These are phyloP conservation scores for Sus cebifrons DNA, from an alignment of 2,797 vertebrate species.

Conservation along the genomic window DNA sequence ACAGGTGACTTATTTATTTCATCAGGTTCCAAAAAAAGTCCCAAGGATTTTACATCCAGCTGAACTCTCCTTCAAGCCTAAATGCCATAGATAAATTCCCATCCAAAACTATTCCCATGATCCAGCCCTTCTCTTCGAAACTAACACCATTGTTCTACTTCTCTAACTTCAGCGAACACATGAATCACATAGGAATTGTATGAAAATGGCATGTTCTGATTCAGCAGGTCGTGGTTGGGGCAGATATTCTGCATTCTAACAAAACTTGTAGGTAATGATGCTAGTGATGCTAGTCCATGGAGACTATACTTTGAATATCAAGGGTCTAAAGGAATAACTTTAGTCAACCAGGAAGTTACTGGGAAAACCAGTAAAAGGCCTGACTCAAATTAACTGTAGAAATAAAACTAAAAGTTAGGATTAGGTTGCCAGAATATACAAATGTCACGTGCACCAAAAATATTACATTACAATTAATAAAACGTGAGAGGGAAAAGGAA, in stretches of 20 bases:
- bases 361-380: not conserved
- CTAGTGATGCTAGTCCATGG: not conserved
- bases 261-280: not conserved
- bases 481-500: not conserved
- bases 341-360: not conserved
- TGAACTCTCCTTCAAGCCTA: not conserved
- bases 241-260: not conserved
- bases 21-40: not conserved
- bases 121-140: not conserved
- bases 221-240: not conserved
- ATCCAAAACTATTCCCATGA: not conserved
- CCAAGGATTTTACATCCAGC: not conserved
- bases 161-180: not conserved
- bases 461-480: not conserved
- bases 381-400: not conserved
- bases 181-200: not conserved
- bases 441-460: not conserved
- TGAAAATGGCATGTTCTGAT: slow-evolving; percentile 1
- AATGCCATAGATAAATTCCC: not conserved
- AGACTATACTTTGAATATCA: not conserved
- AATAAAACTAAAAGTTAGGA: not conserved
- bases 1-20: not conserved
- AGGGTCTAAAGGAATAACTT: not conserved
- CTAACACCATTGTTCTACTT: not conserved
- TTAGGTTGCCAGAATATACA: not conserved